Evolutionary conservation across 2,888 invertebrate genomes (phyloP), one percentile per base, ranked within the genome.

Genomic region (Dryadula phaetusa): DNA sequence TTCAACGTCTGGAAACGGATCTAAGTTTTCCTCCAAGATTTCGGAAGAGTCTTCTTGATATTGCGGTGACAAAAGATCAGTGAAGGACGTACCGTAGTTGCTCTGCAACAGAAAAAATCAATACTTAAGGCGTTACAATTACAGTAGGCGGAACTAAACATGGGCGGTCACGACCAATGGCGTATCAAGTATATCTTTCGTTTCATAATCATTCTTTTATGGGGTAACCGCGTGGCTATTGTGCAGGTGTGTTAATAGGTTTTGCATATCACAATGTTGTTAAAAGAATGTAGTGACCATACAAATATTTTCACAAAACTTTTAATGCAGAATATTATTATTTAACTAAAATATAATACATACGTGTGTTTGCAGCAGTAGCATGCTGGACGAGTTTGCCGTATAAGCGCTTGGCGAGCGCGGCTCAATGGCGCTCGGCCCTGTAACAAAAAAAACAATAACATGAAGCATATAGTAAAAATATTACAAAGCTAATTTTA

Each of bases 341-440:
- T 20, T 18, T 18, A 8, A 54, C 1, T 20, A 49, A 64, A 63
- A 60, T 32, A 16, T 53, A 4, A 47, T 62, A 89, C 94, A 94
- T 87, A 97, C 97, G 95, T 97, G 97, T 93, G 97, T 96, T 93
- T 97, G 97, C 94, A 97, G 95, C 91, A 97, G 96, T 94, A 97
- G 97, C 97, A 97, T 97, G 95, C 97, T 97, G 96, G 97, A 93
- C 84, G 94, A 92, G 85, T 92, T 94, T 81, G 94, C 86, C 83
- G 93, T 79, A 77, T 86, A 91, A 79, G 93, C 88, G 93, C 93
- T 86, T 93, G 94, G 92, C 87, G 92, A 92, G 90, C 93, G 93
- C 89, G 92, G 88, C 84, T 89, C 92, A 83, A 88, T 81, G 82
- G 91, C 91, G 91, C 92, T 94, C 86, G 93, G 93, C 88, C 93